Evolutionary conservation across 1,140 invertebrate species (phyloP), one percentile per base, ranked within the genome.

Genomic region (Cyphomyrmex costatus): DNA sequence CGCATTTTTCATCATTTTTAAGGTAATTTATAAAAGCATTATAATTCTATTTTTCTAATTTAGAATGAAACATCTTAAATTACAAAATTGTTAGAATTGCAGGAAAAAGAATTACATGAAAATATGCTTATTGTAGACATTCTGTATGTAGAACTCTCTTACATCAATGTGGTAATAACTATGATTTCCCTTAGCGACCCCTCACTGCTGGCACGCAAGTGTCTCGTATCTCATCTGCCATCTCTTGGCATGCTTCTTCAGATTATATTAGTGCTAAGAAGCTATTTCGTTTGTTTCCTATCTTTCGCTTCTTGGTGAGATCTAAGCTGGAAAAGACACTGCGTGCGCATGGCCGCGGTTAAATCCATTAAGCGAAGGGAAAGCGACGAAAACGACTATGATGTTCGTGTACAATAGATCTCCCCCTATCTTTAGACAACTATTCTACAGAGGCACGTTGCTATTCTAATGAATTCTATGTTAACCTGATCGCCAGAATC

Each of bases 231-330:
- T 56, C 21, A 70, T 16, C 1, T 6, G 63, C 63, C 30, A 80
- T 80, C 77, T 68, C 30, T 36, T 53, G 63, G 21, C 30, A 70
- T 51, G 49, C 33, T 70, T 68, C 46, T 80, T 53, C 14, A 80
- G 63, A 70, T 53, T 80, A 68, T 36, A 42, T 42, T 42, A 80
- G 70, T n/a, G n/a, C 14, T 46, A 68, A 79, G 60, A 68, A 53
- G 27, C 46, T n/a, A 80, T 51, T 80, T 80, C 46, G 49, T 80
- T 80, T 80, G 63, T 70, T 63, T 24, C 16, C 14, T 70, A 80
- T 70, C 77, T 80, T 66, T 79, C 4, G 61, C 24, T 70, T 8
- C 24, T 36, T 56, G 30, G 27, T 53, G 8, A 36, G n/a, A 80
- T 68, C 74, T 77, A 61, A 63, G 21, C 30, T 80, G 46, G 10